phyloP scores from a whole-genome alignment of 2,797 vertebrate species.

The Pelobates cultripes region DNA sequence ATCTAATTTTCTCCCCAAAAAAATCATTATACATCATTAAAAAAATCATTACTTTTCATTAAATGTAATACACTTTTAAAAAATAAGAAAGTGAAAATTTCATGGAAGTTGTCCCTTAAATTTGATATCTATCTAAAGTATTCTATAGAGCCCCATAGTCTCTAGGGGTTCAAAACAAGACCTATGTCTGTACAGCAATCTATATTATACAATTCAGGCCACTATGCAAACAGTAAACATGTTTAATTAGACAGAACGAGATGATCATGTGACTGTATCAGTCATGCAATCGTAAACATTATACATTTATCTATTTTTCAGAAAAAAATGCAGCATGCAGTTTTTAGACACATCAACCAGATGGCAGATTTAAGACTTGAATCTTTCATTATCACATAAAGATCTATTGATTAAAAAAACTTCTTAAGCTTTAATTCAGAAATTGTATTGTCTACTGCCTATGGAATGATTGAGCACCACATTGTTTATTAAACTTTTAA shows the following conservation, averaged over 20 bases:
- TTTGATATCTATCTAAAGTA: no score
- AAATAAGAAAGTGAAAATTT: no score
- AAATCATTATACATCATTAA: no score
- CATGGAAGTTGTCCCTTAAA: no score
- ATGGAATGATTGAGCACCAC: no score
- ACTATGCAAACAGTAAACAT: slow-evolving; percentile 7
- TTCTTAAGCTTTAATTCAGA: no score
- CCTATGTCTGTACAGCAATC: not conserved
- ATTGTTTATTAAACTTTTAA: no score
- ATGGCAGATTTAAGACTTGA: not conserved
- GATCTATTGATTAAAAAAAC: not conserved
- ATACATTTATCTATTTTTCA: not conserved
- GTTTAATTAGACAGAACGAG: not conserved
- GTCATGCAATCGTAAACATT: slow-evolving; percentile 37
- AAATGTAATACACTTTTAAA: no score
- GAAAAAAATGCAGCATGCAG: slow-evolving; percentile 19
- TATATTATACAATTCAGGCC: not conserved
- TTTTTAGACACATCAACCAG: not conserved
- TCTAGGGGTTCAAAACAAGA: slow-evolving; percentile 22
- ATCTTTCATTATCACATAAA: not conserved
- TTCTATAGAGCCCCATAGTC: no score
- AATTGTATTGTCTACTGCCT: no score
- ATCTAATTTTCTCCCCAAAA: no score
- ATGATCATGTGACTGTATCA: not conserved
- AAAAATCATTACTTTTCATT: no score